A percentile compares a stretch with the other conserved stretches of the same genome.
phyloP scores from a whole-genome alignment of 2,797 vertebrate genomes.

The Malurus splendens region DNA sequence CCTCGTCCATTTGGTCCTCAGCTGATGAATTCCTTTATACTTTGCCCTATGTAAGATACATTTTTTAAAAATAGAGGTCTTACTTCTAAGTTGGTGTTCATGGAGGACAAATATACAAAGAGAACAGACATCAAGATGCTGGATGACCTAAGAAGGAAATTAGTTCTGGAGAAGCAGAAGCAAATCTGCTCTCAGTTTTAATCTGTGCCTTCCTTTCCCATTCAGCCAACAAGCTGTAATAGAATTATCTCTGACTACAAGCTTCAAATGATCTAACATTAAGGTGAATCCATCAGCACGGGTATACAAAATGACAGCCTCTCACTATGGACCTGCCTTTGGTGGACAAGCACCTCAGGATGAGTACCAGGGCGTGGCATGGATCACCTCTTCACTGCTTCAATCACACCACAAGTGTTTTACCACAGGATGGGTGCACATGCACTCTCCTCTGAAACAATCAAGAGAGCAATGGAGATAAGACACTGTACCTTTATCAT shows the following conservation, averaged over 20 bases:
- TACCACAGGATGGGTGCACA: background rate
- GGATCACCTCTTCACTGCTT: background rate
- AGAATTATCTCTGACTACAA: background rate
- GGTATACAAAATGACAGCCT: background rate
- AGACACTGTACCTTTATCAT: conserved; percentile 44
- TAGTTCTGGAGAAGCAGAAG: background rate
- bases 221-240: background rate
- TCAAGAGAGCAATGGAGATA: background rate
- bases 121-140: background rate
- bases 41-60: background rate
- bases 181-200: background rate
- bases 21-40: background rate
- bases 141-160: background rate
- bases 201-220: background rate
- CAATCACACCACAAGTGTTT: background rate
- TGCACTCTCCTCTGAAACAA: background rate
- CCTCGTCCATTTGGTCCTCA: background rate
- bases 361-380: background rate
- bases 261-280: background rate
- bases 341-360: background rate
- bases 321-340: background rate
- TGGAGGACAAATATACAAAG: background rate
- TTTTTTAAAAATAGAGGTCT: background rate
- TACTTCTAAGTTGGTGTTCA: background rate
- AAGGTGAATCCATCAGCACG: background rate